Conservation (phyloP, 2,888 invertebrate genomes). For the Lomographa bimaculata region DNA sequence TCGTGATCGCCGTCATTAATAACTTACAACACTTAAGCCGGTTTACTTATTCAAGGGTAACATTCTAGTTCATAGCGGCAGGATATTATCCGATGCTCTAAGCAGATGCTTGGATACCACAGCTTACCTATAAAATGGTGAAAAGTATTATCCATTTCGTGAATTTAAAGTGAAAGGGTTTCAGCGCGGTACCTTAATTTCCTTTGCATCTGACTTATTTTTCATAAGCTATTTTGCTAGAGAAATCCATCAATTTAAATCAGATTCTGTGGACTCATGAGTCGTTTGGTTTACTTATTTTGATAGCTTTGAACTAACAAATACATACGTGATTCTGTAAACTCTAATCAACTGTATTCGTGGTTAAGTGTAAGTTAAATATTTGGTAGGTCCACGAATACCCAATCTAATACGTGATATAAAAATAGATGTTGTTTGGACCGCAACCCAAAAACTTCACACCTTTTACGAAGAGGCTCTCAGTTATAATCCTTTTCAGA, state of each 20-base stretch:
- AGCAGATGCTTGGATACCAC: slow-evolving; percentile 1
- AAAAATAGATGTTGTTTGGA: slow-evolving; percentile 13
- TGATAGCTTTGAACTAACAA: slow-evolving; percentile 9
- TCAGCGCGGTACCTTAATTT: slow-evolving; percentile 7
- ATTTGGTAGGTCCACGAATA: too few relatives aligned
- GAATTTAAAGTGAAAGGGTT: background rate
- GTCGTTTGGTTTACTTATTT: slow-evolving; percentile 19
- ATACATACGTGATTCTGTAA: slow-evolving; percentile 17
- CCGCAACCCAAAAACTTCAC: slow-evolving; percentile 38
- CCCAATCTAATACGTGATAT: slow-evolving; percentile 9
- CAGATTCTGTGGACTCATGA: slow-evolving; percentile 12
- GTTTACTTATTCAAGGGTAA: slow-evolving; percentile 56
- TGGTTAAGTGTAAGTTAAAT: slow-evolving; percentile 11
- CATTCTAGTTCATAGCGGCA: slow-evolving; percentile 36
- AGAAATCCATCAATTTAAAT: slow-evolving; percentile 21
- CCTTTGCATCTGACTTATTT: slow-evolving; percentile 10
- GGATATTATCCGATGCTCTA: slow-evolving; percentile 25
- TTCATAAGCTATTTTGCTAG: slow-evolving; percentile 10
- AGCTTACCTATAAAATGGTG: background rate
- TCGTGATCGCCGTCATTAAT: slow-evolving; percentile 64
- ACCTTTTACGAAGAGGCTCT: slow-evolving; percentile 41
- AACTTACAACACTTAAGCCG: slow-evolving; percentile 53
- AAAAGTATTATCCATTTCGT: too few relatives aligned
- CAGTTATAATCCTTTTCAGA: slow-evolving; percentile 42
- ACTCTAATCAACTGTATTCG: slow-evolving; percentile 5